Evolutionary conservation across 2,797 vertebrate genomes (phyloP).

Genomic region (Malacoraja senta): DNA sequence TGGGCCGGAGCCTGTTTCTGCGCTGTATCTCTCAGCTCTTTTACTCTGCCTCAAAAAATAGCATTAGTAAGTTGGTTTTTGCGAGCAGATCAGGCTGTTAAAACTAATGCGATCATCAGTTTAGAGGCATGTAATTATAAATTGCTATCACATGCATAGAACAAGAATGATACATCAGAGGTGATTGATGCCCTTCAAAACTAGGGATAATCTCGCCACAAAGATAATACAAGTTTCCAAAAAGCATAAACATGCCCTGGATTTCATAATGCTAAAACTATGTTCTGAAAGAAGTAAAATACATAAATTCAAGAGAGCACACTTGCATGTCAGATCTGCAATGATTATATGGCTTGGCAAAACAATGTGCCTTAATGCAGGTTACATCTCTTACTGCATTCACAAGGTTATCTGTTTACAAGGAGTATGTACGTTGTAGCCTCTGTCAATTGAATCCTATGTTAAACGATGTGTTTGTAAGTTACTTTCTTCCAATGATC

Average conservation of each 20-base stretch:
- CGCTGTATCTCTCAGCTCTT: background rate
- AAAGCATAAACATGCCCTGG: background rate
- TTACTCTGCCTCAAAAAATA: background rate
- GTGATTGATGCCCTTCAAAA: background rate
- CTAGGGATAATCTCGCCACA: background rate
- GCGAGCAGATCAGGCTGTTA: background rate
- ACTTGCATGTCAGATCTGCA: background rate
- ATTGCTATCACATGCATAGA: background rate
- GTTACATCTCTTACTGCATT: background rate
- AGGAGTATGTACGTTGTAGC: background rate
- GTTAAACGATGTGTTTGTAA: background rate
- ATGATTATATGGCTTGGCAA: background rate
- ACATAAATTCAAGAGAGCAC: background rate
- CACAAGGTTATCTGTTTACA: conserved; percentile 1
- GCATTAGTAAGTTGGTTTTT: background rate
- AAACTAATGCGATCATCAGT: background rate
- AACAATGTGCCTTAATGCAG: background rate
- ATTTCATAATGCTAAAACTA: background rate
- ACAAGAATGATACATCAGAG: background rate
- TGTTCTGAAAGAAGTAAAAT: background rate
- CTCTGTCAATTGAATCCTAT: background rate
- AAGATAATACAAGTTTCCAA: background rate
- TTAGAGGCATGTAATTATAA: background rate
- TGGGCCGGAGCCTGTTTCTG: too few relatives aligned
- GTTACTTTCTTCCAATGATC: background rate